Evolutionary conservation across 2,797 vertebrate genomes (phyloP), one percentile per base, ranked within the genome.

Genomic region (Xiphophorus birchmanni): DNA sequence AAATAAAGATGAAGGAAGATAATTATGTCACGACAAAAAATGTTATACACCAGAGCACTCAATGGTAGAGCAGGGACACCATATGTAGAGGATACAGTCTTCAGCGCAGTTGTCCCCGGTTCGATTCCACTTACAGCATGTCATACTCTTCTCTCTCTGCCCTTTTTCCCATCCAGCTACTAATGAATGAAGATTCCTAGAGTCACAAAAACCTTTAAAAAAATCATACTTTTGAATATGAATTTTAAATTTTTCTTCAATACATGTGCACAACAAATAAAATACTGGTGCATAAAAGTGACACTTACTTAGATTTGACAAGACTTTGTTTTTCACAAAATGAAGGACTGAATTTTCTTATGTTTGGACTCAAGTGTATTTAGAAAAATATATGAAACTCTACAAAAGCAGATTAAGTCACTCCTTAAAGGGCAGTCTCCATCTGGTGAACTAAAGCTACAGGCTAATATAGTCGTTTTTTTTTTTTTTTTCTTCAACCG

Each of bases 361-460:
- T 29, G 58, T 32, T 29, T 32, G 29, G 5, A 32, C 29, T 26
- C 23, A 54, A 11, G 23, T 26, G 52, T 54, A 26, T 26, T 54
- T 5, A n/a, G 56, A 58, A 29, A 29, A 58, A n/a, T n/a, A 58
- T 13, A 4, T 58, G 26, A 29, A 58, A 58, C 56, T 12, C n/a
- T 58, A 58, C 56, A 58, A 58, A 58, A 58, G n/a, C n/a, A 58
- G 56, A n/a, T 29, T 58, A 58, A 58, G 54, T 58, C 54, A n/a
- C 54, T 56, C 54, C 54, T 56, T 56, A n/a, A 58, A 58, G 54
- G 50, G 21, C 21, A 52, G 52, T 54, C 52, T 54, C 8, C 8
- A 54, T 54, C 52, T 10, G 23, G 52, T 29, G 54, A 58, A 58
- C 54, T 5, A 29, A 13, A 58, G 26, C n/a, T 58, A 58, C 26